Evolutionary conservation across 2,888 invertebrate species (phyloP).

Genomic region (Urechis unicinctus): DNA sequence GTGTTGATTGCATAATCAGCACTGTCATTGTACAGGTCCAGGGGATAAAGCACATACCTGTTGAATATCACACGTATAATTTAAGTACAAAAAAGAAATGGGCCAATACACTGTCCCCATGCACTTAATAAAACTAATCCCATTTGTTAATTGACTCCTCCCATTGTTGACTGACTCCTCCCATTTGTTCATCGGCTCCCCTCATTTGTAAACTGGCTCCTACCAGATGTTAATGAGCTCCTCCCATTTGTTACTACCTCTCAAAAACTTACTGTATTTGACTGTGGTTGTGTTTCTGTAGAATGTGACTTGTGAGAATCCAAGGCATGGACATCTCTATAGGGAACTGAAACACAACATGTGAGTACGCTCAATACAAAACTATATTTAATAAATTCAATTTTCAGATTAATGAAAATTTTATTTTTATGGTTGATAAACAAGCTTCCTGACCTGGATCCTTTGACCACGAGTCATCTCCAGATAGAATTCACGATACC

Average conservation of each 20-base stretch:
- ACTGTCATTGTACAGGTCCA: slow-evolving; percentile 95
- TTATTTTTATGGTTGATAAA: background rate
- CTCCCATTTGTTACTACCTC: no score
- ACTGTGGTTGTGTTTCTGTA: slow-evolving; percentile 19
- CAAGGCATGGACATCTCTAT: slow-evolving; percentile 29
- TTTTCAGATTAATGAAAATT: background rate
- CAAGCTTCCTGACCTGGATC: slow-evolving; percentile 18
- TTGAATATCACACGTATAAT: slow-evolving; percentile 1
- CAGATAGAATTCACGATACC: slow-evolving; percentile 28
- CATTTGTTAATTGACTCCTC: no score
- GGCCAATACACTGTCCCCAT: no score
- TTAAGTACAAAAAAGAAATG: background rate
- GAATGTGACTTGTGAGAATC: slow-evolving; percentile 25
- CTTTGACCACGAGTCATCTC: slow-evolving; percentile 24
- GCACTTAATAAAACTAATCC: no score
- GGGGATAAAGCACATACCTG: slow-evolving; percentile 83
- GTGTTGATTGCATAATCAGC: slow-evolving; percentile 84
- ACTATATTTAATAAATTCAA: no score
- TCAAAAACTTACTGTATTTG: slow-evolving; percentile 23
- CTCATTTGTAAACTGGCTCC: no score
- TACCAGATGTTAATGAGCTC: no score
- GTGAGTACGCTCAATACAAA: background rate
- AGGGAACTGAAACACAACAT: slow-evolving; percentile 20
- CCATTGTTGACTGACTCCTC: no score
- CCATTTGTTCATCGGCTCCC: no score